Evolutionary conservation across 2,888 invertebrate species (phyloP).

Genomic region (Coremacera marginata): DNA sequence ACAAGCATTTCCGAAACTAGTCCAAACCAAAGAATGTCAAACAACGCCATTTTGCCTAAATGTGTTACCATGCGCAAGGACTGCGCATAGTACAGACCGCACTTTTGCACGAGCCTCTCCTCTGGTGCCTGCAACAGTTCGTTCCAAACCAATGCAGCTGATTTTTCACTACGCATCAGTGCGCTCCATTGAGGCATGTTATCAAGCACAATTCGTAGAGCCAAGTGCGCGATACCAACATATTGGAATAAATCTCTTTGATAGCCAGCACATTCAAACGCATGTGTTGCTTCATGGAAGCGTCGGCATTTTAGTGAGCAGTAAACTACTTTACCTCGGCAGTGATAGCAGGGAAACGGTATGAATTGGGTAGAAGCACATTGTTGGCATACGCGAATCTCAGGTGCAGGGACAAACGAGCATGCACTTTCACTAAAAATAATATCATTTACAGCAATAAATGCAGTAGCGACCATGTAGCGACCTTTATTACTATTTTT

Average conservation of each 20-base stretch:
- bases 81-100: conserved; percentile 45
- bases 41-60: conserved; percentile 75
- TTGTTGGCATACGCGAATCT: conserved; percentile 75
- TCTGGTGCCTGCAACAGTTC: conserved; percentile 36
- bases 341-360: conserved; percentile 78
- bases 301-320: conserved; percentile 77
- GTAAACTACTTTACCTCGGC: conserved; percentile 75
- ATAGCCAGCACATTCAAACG: conserved; percentile 80
- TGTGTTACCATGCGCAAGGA: conserved; percentile 73
- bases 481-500: conserved; percentile 50
- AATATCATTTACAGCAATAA: conserved; percentile 76
- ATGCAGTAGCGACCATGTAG: conserved; percentile 71
- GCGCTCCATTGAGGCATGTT: conserved; percentile 70
- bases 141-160: conserved; percentile 52
- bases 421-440: conserved; percentile 86
- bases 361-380: conserved; percentile 76
- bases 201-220: conserved; percentile 77
- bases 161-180: conserved; percentile 47
- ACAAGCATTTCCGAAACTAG: conserved; percentile 78
- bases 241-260: conserved; percentile 75
- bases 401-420: conserved; percentile 78
- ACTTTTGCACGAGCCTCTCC: conserved; percentile 29
- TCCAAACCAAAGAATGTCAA: conserved; percentile 79
- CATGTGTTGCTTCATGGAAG: conserved; percentile 74
- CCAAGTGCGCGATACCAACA: conserved; percentile 84